These are phyloP conservation scores for Drosophila subsilvestris DNA, from an alignment of 2,888 invertebrate species.

Conservation along the genomic window DNA sequence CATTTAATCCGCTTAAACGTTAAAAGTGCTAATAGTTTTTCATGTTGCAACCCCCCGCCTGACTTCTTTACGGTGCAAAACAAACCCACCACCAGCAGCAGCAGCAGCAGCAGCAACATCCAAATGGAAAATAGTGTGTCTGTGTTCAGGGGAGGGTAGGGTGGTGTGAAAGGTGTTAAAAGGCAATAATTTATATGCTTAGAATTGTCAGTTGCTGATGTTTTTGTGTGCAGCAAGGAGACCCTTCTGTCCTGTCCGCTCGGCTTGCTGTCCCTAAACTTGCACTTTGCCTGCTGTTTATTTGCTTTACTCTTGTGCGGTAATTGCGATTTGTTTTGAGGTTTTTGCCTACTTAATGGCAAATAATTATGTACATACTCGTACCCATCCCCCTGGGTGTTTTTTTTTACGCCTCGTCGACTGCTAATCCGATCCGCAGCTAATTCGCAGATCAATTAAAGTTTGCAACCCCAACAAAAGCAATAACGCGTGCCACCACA, in stretches of 20 bases:
- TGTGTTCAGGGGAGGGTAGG: slow-evolving; percentile 11
- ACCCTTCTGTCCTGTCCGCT: slow-evolving; percentile 17
- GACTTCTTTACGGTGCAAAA: slow-evolving; percentile 46
- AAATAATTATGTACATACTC: slow-evolving; percentile 26
- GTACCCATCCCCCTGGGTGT: too few species aligned
- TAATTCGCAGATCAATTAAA: slow-evolving; percentile 43
- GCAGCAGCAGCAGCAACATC: slow-evolving; percentile 29
- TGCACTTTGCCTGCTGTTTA: slow-evolving; percentile 4
- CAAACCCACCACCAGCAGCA: slow-evolving; percentile 40
- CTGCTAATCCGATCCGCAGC: slow-evolving; percentile 9
- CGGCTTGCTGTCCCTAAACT: neutral
- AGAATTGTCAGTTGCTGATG: slow-evolving; percentile 57
- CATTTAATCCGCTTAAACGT: slow-evolving; percentile 75
- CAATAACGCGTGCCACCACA: too few species aligned
- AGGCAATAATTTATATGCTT: slow-evolving; percentile 81
- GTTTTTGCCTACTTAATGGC: slow-evolving; percentile 39
- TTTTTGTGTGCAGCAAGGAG: slow-evolving; percentile 24
- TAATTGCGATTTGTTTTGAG: slow-evolving; percentile 54
- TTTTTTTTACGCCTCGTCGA: slow-evolving; percentile 31
- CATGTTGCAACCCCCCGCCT: slow-evolving; percentile 63
- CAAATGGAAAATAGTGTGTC: slow-evolving; percentile 15
- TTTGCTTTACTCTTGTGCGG: slow-evolving; percentile 25
- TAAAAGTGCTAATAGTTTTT: slow-evolving; percentile 76
- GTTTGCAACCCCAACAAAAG: too few species aligned
- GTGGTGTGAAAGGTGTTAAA: slow-evolving; percentile 71